Base-by-base conservation (phyloP, 2,113 vertebrate genomes). In the Ranitomeya imitator region DNA sequence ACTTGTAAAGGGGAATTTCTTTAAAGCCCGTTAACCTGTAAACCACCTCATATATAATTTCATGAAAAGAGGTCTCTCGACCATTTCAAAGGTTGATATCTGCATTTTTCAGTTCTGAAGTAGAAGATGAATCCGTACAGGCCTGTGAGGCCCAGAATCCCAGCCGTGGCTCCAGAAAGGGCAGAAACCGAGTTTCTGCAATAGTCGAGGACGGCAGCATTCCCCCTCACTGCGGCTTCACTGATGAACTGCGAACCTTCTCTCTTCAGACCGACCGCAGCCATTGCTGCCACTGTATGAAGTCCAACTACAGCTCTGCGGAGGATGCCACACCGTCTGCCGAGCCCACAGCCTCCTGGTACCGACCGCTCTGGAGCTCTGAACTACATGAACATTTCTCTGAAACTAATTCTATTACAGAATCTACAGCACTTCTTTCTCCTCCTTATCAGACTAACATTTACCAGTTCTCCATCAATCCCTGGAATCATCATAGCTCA, bases 191-290 rank as follows among this genome's bases (percentile, higher is more conserved):
- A 99, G 5, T 98, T 99, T 90, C 98, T 93, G 93, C 98, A 99
- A 91, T 99, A 99, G 92, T 99, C 98, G 92, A 99, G 95, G 83
- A 99, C 96, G 0, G 97, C 98, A 0, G 97, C 97, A 85, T 99
- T 99, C 6, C 98, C 98, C 76, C 98, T 93, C 91, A 99, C 97
- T 0, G 98, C 95, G 0, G 96, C 95, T 90, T 99, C 98, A 88
- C 98, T 99, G 95, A 99, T 98, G 94, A 99, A 99, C 93, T 98
- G 97, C 79, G 98, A 98, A 79, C 98, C 98, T 86, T 99, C 98
- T 0, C 98, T 96, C 89, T 97, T 98, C 91, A 96, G 96, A 91
- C 93, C 93, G 73, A 96, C 91, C 0, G 94, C 91, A 77, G 97
- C 96, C 98, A 99, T 99, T 85, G 92, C 93, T 83, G 37, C 63